Evolutionary conservation across 1,140 invertebrate genomes (phyloP), one percentile per base, ranked within the genome.

Genomic region (Anastatus disparis): DNA sequence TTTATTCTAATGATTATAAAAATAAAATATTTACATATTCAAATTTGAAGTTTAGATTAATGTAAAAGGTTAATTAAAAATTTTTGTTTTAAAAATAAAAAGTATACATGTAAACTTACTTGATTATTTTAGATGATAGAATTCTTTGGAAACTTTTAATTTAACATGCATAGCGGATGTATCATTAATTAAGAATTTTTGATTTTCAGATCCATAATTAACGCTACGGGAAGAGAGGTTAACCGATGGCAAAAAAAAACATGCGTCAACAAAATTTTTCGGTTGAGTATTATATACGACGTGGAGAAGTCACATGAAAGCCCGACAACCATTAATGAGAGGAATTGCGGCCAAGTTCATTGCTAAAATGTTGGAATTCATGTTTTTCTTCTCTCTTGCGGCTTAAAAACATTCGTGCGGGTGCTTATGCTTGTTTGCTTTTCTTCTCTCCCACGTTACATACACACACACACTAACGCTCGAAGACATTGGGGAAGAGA

Each of bases 341-440:
- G 8, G 44, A 68, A 68, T 53, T 17, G 67, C 55, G 22, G 58
- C 58, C 35, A 69, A 69, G 46, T 69, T 69, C 67, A 69, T 52
- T 69, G 42, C 35, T 69, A 35, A 69, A 62, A 50, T 52, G 6
- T 35, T 20, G 67, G 29, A 61, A 68, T 68, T 68, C 55, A 31
- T 48, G 64, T 58, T 67, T 58, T 55, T 6, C 13, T n/a, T 13
- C 31, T 17, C 10, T n/a, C n/a, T n/a, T n/a, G n/a, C n/a, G n/a
- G n/a, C n/a, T n/a, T n/a, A n/a, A n/a, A n/a, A n/a, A n/a, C n/a
- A n/a, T n/a, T n/a, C n/a, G n/a, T n/a, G n/a, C n/a, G n/a, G n/a
- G n/a, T n/a, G n/a, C n/a, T n/a, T n/a, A n/a, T n/a, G n/a, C n/a
- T n/a, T n/a, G n/a, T n/a, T n/a, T n/a, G n/a, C n/a, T n/a, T n/a